Conservation (phyloP, 1,140 invertebrate species). For the Brachionus plicatilis region DNA sequence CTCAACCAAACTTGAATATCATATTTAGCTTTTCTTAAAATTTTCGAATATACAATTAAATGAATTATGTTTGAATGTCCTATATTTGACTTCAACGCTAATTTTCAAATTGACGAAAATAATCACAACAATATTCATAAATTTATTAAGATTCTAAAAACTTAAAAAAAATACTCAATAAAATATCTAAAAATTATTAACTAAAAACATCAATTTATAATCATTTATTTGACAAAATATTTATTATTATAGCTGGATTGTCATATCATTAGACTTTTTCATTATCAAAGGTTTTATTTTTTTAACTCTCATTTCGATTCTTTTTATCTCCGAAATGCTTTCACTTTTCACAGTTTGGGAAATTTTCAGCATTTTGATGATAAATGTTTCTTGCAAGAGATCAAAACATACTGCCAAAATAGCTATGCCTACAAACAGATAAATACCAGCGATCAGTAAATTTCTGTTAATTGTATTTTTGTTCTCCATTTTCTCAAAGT, state of each 20-base stretch:
- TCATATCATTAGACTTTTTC: neutral
- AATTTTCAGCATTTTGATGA: conserved; percentile 4
- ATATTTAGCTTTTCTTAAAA: too few species aligned
- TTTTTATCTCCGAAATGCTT: neutral
- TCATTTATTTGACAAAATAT: neutral
- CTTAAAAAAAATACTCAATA: neutral
- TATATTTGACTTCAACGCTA: too few species aligned
- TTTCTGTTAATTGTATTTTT: neutral
- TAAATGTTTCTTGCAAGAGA: conserved; percentile 31
- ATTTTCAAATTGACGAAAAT: too few species aligned
- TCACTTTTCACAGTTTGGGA: neutral
- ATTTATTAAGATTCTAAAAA: neutral
- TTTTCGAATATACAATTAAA: too few species aligned
- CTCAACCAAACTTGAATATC: too few species aligned
- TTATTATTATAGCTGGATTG: neutral
- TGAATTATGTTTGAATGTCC: too few species aligned
- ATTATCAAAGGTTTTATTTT: conserved; percentile 4
- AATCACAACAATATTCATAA: neutral
- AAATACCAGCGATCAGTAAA: neutral
- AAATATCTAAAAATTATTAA: neutral
- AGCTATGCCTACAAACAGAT: conserved; percentile 23
- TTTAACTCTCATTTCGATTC: neutral
- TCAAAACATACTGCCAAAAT: conserved; percentile 40
- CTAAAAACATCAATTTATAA: too few species aligned
- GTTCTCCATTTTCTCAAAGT: neutral